These are phyloP conservation scores for Cranoglanis bouderius DNA, from an alignment of 2,113 vertebrate genomes.

Conservation along the genomic window DNA sequence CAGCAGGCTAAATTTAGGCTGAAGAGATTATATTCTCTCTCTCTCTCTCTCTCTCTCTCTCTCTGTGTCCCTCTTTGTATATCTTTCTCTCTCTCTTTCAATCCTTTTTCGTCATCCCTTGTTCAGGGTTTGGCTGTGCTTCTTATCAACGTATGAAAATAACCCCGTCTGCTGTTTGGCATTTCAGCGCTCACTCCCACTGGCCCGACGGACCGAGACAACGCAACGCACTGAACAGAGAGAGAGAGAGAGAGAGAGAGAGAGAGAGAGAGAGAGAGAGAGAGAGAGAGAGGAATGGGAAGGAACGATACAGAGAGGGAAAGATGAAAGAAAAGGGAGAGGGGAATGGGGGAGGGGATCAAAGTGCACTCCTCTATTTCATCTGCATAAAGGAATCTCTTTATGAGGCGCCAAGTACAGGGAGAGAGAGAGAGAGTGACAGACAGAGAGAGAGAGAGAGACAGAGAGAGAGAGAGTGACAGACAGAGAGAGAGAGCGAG, in stretches of 20 bases:
- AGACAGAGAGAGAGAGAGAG: conserved; percentile 1
- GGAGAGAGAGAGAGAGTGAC: conserved; percentile 7
- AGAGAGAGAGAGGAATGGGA: conserved; percentile 31
- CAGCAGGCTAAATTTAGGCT: neutral
- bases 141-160: conserved; percentile 51
- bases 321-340: conserved; percentile 44
- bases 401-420: conserved; percentile 51
- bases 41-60: conserved; percentile 3
- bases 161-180: conserved; percentile 54
- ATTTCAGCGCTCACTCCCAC: conserved; percentile 47
- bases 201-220: conserved; percentile 28
- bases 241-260: conserved; percentile 19
- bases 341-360: conserved; percentile 41
- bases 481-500: neutral
- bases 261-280: conserved; percentile 10
- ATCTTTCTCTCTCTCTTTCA: neutral
- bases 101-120: conserved; percentile 22
- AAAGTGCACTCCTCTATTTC: conserved; percentile 42
- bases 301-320: neutral
- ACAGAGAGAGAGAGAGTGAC: neutral
- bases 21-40: neutral
- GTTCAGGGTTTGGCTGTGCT: conserved; percentile 28
- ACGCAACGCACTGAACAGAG: neutral
- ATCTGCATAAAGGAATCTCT: conserved; percentile 55
- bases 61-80: neutral